Conservation (phyloP, 2,113 vertebrate genomes). For the Scolopax mira region DNA sequence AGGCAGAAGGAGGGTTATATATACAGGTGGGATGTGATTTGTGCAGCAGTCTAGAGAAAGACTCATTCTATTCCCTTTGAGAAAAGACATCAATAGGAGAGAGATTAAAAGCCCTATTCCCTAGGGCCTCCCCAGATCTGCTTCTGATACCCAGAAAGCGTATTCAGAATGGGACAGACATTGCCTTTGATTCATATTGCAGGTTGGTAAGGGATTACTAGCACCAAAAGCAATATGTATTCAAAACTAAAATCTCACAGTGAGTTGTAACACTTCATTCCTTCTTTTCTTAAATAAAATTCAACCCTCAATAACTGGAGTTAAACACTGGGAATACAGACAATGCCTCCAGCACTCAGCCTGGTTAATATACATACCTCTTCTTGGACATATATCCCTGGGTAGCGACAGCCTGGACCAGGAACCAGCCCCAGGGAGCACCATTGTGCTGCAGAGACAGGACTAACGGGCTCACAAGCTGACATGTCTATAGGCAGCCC, state of each 20-base stretch:
- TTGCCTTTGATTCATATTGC: background rate
- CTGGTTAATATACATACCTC: background rate
- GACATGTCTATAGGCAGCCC: accelerated
- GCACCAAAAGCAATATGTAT: accelerated
- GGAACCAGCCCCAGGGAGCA: background rate
- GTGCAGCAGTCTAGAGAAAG: background rate
- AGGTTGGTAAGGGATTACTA: background rate
- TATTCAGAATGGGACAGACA: background rate
- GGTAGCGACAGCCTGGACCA: background rate
- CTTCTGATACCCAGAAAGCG: background rate
- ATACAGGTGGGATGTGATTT: background rate
- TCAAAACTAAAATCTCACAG: background rate
- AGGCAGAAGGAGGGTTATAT: background rate
- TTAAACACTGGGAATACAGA: accelerated
- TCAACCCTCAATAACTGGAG: accelerated
- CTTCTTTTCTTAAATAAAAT: background rate
- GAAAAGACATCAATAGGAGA: background rate
- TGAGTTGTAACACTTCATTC: background rate
- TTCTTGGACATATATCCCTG: accelerated
- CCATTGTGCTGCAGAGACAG: background rate
- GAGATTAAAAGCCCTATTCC: background rate
- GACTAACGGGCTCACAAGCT: accelerated
- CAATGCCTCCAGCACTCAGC: background rate
- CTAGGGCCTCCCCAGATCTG: background rate
- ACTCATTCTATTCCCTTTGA: background rate